A percentile compares a stretch with the other conserved stretches of the same genome.
Conservation (phyloP, 2,797 vertebrate genomes). For the Gadopsis bispinosus region DNA sequence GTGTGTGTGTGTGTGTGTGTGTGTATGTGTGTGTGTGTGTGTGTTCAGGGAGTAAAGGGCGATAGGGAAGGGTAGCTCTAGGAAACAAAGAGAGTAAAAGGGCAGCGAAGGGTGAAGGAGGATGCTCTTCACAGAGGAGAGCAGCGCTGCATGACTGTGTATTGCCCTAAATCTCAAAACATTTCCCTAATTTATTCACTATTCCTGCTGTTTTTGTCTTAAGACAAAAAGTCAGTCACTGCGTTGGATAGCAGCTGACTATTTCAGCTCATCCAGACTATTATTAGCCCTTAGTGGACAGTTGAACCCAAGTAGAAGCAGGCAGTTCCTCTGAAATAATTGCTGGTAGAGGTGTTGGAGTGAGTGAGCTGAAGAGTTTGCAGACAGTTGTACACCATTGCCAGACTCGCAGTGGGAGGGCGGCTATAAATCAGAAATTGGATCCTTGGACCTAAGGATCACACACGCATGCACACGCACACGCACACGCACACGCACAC, state of each 20-base stretch:
- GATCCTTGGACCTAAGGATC: slow-evolving; percentile 28
- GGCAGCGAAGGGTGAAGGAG: slow-evolving; percentile 68
- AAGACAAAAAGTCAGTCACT: slow-evolving; percentile 31
- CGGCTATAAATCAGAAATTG: slow-evolving; percentile 58
- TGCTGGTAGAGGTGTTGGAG: slow-evolving; percentile 39
- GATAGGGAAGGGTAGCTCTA: slow-evolving; percentile 50
- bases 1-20: slow-evolving; percentile 34
- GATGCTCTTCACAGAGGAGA: slow-evolving; percentile 62
- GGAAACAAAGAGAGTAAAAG: slow-evolving; percentile 63
- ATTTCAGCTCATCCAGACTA: neutral
- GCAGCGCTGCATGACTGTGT: slow-evolving; percentile 58
- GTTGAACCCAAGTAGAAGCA: neutral
- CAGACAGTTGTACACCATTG: slow-evolving; percentile 37
- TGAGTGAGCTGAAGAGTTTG: slow-evolving; percentile 43
- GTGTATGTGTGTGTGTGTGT: slow-evolving; percentile 33
- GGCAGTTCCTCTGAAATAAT: slow-evolving; percentile 31
- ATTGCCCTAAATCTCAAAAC: slow-evolving; percentile 62
- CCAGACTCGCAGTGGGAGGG: slow-evolving; percentile 37
- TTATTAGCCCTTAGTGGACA: slow-evolving; percentile 9
- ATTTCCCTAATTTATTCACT: slow-evolving; percentile 70
- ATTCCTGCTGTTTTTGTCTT: slow-evolving; percentile 52
- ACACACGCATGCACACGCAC: slow-evolving; percentile 20
- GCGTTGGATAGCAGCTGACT: neutral
- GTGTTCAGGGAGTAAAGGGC: slow-evolving; percentile 51
- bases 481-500: slow-evolving; percentile 1